A percentile compares a stretch with the other conserved stretches of the same genome.
Evolutionary conservation across 2,113 vertebrate genomes (phyloP).

Genomic region (Setophaga coronata): DNA sequence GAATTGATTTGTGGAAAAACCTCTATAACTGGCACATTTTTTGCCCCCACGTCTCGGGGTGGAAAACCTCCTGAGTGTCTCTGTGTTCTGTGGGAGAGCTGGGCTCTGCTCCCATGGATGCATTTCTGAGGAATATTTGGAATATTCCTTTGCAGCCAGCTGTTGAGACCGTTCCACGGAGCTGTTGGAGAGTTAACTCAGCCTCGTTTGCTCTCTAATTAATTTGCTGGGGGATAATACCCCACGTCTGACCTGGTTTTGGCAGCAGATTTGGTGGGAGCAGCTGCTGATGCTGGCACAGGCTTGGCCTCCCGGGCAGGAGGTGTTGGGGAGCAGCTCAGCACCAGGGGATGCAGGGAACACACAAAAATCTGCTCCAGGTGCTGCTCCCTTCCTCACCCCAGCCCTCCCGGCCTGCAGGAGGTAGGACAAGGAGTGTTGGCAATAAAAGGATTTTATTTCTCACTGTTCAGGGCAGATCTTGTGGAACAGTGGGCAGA

Average conservation of each 20-base stretch:
- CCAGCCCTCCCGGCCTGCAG: neutral
- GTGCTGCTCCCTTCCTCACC: neutral
- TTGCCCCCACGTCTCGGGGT: neutral
- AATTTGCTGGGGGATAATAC: constrained; percentile 24
- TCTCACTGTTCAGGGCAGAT: neutral
- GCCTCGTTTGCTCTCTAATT: neutral
- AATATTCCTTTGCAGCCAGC: neutral
- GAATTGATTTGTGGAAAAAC: neutral
- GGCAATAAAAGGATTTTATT: neutral
- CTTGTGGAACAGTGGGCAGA: neutral
- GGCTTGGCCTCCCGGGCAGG: neutral
- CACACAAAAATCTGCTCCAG: neutral
- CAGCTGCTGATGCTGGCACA: neutral
- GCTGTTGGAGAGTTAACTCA: neutral
- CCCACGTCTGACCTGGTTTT: neutral
- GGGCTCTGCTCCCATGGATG: rapidly evolving
- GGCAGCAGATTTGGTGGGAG: neutral
- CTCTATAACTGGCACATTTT: neutral
- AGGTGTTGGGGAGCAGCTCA: neutral
- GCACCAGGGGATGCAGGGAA: rapidly evolving
- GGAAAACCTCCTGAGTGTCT: neutral
- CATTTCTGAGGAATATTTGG: neutral
- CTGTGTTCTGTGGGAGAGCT: neutral
- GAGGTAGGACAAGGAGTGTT: neutral
- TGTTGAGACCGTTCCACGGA: neutral